Evolutionary conservation across 1,140 invertebrate species (phyloP).

Genomic region (Thaumetopoea pityocampa): DNA sequence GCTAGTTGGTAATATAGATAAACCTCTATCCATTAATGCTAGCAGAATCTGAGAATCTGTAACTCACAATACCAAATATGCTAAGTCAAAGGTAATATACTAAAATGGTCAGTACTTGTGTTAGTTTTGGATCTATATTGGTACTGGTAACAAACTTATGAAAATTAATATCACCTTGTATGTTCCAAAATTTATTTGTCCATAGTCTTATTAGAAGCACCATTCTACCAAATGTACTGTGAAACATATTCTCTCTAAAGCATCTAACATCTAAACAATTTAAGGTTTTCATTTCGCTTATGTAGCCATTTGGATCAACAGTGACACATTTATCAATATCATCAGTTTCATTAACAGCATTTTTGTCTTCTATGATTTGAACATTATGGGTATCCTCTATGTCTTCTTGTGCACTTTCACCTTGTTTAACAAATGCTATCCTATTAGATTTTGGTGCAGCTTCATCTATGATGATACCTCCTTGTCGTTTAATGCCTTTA

Average conservation of each 20-base stretch:
- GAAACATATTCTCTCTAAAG: conserved; percentile 56
- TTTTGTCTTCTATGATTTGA: conserved; percentile 1
- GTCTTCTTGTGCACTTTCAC: conserved; percentile 1
- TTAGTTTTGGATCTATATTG: too few species aligned
- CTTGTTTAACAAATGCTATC: conserved; percentile 42
- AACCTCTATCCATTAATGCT: too few species aligned
- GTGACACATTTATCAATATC: neutral
- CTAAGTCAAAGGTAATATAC: too few species aligned
- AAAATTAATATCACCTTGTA: too few species aligned
- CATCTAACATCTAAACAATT: conserved; percentile 38
- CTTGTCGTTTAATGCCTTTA: conserved; percentile 70
- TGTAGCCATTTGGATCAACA: conserved; percentile 30
- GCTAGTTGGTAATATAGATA: too few species aligned
- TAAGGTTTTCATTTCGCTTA: conserved; percentile 38
- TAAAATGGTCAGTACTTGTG: too few species aligned
- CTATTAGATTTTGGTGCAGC: conserved; percentile 32
- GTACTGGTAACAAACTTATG: too few species aligned
- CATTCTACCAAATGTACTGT: conserved; percentile 45
- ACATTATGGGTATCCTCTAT: neutral
- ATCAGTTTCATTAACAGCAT: neutral
- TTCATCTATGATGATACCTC: conserved; percentile 53
- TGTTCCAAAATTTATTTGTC: conserved; percentile 44
- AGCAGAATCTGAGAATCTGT: too few species aligned
- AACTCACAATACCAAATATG: too few species aligned
- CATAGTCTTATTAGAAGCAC: conserved; percentile 53